Percentiles rank a stretch among this genome's conserved stretches.
Conservation (phyloP, 2,888 invertebrate species). For the Stenurella melanura region DNA sequence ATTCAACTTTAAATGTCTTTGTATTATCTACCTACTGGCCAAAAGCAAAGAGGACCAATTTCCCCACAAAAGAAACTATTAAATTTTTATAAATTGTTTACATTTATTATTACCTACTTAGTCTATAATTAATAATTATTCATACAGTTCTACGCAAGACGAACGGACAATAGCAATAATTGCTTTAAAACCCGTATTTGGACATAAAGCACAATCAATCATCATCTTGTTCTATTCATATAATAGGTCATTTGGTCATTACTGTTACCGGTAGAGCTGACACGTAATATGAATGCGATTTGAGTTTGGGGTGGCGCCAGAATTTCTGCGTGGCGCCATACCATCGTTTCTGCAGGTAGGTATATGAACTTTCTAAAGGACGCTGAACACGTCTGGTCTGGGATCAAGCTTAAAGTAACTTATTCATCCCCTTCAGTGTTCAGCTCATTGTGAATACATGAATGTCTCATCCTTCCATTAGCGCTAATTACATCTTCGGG, state of each 20-base stretch:
- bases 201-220: not conserved
- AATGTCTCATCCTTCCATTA: slow-evolving; percentile 38
- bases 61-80: too few relatives aligned
- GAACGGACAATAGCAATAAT: not conserved
- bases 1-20: too few relatives aligned
- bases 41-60: too few relatives aligned
- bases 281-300: slow-evolving; percentile 22
- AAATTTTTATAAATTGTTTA: too few relatives aligned
- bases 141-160: too few relatives aligned
- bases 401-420: slow-evolving; percentile 21
- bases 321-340: slow-evolving; percentile 31
- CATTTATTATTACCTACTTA: too few relatives aligned
- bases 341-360: slow-evolving; percentile 32
- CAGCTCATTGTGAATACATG: slow-evolving; percentile 21
- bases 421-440: slow-evolving; percentile 17
- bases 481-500: slow-evolving; percentile 26
- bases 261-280: slow-evolving; percentile 8
- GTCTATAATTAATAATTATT: too few relatives aligned
- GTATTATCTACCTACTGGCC: too few relatives aligned
- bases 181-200: not conserved
- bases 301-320: slow-evolving; percentile 20
- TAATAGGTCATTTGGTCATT: slow-evolving; percentile 11
- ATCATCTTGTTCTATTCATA: slow-evolving; percentile 1
- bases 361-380: slow-evolving; percentile 20
- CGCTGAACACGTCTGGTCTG: slow-evolving; percentile 20